Conservation (phyloP, 2,113 vertebrate genomes). For the Lonchura striata region DNA sequence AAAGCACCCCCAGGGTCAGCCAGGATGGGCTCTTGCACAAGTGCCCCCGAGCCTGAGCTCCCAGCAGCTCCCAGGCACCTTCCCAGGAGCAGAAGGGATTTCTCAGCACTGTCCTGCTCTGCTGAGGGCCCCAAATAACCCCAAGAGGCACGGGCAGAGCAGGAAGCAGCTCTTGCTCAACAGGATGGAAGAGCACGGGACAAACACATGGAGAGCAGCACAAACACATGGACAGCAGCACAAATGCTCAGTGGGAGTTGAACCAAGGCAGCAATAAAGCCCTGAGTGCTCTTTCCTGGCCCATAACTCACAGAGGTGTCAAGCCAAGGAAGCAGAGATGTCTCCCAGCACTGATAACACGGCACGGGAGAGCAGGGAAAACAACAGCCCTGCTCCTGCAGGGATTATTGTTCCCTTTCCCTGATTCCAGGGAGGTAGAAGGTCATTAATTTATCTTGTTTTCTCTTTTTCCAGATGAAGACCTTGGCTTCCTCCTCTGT, state of each 20-base stretch:
- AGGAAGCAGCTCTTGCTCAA: not conserved
- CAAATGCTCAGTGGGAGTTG: not conserved
- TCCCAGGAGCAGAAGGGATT: not conserved
- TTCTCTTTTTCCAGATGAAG: not conserved
- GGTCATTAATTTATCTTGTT: not conserved
- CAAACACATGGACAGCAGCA: not conserved
- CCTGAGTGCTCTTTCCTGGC: not conserved
- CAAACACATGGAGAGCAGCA: not conserved
- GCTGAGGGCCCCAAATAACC: not conserved
- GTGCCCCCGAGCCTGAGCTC: rapidly evolving
- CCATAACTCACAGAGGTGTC: not conserved
- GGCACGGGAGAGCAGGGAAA: not conserved
- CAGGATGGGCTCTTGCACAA: not conserved
- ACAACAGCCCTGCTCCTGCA: not conserved
- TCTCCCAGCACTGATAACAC: not conserved
- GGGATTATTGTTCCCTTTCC: not conserved
- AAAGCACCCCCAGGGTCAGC: not conserved
- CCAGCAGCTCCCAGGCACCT: not conserved
- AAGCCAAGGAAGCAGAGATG: not conserved
- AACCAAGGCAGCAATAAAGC: not conserved
- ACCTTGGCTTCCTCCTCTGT: not conserved
- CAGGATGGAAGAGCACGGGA: not conserved
- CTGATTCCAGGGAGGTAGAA: not conserved
- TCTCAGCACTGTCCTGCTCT: not conserved
- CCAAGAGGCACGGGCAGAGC: not conserved